Evolutionary conservation across 2,888 invertebrate genomes (phyloP).

Genomic region (Caenorhabditis wallacei): DNA sequence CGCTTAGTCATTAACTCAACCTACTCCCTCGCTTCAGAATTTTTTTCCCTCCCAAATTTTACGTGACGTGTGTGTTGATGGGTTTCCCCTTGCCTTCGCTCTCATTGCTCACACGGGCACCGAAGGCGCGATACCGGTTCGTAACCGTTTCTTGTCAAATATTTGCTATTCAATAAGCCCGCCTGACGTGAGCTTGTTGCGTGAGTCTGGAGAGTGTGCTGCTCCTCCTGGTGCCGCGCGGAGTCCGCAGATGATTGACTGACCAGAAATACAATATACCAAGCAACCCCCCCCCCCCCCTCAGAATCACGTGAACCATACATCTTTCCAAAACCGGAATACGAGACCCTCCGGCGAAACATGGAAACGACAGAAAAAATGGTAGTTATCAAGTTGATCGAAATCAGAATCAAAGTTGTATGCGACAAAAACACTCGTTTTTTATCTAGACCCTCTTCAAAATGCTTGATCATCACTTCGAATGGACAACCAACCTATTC

Average conservation of each 20-base stretch:
- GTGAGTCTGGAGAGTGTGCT: conserved; percentile 47
- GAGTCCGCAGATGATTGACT: conserved; percentile 7
- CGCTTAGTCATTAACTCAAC: background rate
- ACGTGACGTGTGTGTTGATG: conserved; percentile 57
- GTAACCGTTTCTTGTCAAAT: conserved; percentile 65
- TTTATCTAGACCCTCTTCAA: conserved; percentile 40
- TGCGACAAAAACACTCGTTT: conserved; percentile 34
- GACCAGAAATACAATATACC: conserved; percentile 49
- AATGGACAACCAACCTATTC: conserved; percentile 52
- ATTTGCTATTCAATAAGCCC: conserved; percentile 64
- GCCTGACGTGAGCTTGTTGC: conserved; percentile 63
- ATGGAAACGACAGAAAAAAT: background rate
- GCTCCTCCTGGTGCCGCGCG: conserved; percentile 30
- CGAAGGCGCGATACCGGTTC: conserved; percentile 61
- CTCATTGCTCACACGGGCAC: conserved; percentile 20
- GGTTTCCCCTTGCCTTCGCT: conserved; percentile 24
- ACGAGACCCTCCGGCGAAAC: background rate
- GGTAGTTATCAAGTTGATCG: conserved; percentile 37
- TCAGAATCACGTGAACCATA: conserved; percentile 26
- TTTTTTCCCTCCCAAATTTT: background rate
- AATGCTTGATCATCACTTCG: conserved; percentile 31
- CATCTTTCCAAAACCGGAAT: conserved; percentile 36
- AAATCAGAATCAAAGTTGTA: conserved; percentile 23
- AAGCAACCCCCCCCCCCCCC: background rate
- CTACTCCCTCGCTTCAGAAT: background rate